Percentiles rank a stretch among this genome's conserved stretches.
Conservation (phyloP, 2,797 vertebrate genomes). For the Tadarida brasiliensis region DNA sequence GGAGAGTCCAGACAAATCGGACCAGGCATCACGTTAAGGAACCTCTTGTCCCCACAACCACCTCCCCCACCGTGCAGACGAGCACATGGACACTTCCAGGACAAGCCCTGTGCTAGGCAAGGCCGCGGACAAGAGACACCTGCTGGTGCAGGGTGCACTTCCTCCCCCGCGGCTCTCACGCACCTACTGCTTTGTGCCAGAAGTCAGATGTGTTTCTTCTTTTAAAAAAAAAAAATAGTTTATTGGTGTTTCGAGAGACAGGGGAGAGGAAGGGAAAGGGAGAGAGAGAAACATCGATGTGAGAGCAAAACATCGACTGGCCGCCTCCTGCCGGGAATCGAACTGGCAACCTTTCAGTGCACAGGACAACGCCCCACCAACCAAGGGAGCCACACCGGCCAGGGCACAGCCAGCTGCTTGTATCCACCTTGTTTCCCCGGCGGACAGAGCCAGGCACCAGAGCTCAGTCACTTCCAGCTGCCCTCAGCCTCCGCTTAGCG, state of each 20-base stretch:
- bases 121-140: neutral
- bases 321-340: neutral
- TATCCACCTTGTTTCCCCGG: neutral
- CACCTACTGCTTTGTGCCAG: neutral
- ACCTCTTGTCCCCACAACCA: neutral
- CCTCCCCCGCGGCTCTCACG: neutral
- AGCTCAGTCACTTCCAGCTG: neutral
- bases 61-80: neutral
- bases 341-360: no score
- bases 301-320: neutral
- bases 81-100: accelerated
- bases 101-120: accelerated
- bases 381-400: no score
- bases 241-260: neutral
- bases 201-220: neutral
- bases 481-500: neutral
- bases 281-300: neutral
- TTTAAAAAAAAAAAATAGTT: neutral
- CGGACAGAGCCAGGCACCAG: neutral
- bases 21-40: neutral
- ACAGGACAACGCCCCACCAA: no score
- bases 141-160: accelerated
- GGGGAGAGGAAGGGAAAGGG: neutral
- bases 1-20: neutral
- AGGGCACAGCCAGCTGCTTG: neutral